Evolutionary conservation across 2,113 vertebrate species (phyloP).

Genomic region (Salminus brasiliensis): DNA sequence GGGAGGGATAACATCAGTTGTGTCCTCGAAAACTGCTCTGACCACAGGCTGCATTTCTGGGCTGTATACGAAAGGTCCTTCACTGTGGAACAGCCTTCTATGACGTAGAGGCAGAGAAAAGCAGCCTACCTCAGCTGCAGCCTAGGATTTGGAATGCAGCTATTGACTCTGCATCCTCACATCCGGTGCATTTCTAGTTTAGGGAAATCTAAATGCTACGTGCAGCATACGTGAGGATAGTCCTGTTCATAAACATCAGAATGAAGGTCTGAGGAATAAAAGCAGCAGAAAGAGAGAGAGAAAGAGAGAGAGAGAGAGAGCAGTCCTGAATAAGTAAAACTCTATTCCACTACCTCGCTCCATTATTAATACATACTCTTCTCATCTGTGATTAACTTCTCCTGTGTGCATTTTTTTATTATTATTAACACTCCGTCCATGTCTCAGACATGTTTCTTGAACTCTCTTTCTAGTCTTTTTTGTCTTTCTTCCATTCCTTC

Average conservation of each 20-base stretch:
- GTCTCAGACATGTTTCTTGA: slow-evolving; percentile 41
- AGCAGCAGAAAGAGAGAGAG: slow-evolving; percentile 51
- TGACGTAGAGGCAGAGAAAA: too few species aligned
- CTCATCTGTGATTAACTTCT: slow-evolving; percentile 83
- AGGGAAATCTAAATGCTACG: background rate
- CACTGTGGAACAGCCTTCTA: too few species aligned
- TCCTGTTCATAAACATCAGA: background rate
- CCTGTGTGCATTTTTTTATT: slow-evolving; percentile 79
- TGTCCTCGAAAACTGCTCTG: too few species aligned
- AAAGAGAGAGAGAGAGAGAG: slow-evolving; percentile 59
- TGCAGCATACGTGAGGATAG: background rate
- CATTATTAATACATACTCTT: slow-evolving; percentile 80
- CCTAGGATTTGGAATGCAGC: too few species aligned
- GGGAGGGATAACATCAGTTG: too few species aligned
- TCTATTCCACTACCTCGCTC: slow-evolving; percentile 77
- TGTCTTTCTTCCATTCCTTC: slow-evolving; percentile 32
- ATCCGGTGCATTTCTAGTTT: too few species aligned
- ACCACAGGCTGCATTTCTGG: too few species aligned
- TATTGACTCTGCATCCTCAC: too few species aligned
- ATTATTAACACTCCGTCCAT: slow-evolving; percentile 57
- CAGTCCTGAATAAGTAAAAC: slow-evolving; percentile 84
- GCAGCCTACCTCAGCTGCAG: too few species aligned
- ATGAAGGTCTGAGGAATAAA: slow-evolving; percentile 71
- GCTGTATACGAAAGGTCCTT: too few species aligned
- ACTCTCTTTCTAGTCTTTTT: slow-evolving; percentile 21